Evolutionary conservation across 2,113 vertebrate species (phyloP).

Genomic region (Thamnophis sirtalis): DNA sequence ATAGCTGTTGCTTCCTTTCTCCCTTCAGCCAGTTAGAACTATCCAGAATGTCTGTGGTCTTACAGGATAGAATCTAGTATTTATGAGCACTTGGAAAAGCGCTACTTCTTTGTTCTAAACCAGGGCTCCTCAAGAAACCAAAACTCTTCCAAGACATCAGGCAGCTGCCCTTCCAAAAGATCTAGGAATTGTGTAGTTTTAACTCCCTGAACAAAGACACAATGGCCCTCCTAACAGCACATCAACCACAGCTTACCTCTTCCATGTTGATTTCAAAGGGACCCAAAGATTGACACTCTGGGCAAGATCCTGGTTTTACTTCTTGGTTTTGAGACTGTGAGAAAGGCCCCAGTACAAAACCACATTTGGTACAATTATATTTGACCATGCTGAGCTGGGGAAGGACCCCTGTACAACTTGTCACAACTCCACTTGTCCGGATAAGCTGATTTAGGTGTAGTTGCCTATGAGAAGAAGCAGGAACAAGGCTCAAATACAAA

Average conservation of each 20-base stretch:
- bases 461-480: constrained; percentile 72
- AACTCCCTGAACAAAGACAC: not conserved
- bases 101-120: not conserved
- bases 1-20: not conserved
- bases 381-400: constrained; percentile 97
- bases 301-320: constrained; percentile 95
- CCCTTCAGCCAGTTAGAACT: not conserved
- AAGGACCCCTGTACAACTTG: constrained; percentile 90
- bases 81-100: not conserved
- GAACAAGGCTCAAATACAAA: not conserved
- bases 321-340: constrained; percentile 98
- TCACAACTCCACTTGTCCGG: constrained; percentile 93
- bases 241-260: constrained; percentile 73
- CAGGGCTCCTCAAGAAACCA: not conserved
- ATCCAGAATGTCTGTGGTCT: not conserved
- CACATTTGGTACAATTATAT: constrained; percentile 97
- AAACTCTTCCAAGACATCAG: not conserved
- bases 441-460: constrained; percentile 98
- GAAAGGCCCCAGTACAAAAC: constrained; percentile 90
- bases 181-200: not conserved
- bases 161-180: not conserved
- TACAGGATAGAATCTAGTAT: not conserved
- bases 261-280: constrained; percentile 99
- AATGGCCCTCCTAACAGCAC: not conserved
- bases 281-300: constrained; percentile 90